Conservation (phyloP, 2,797 vertebrate species). For the Acanthiza pusilla region DNA sequence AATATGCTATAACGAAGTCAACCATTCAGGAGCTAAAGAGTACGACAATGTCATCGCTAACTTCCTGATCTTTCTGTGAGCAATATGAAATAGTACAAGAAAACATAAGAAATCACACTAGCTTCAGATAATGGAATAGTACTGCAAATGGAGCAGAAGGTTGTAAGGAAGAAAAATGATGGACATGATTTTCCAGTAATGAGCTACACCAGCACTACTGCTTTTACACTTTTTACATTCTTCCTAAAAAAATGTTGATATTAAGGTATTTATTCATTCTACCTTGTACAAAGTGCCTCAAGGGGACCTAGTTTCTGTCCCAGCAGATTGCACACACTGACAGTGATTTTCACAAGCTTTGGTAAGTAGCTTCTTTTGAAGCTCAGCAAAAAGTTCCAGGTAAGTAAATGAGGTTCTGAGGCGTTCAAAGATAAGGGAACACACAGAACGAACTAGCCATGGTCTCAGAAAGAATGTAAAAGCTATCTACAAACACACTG, state of each 20-base stretch:
- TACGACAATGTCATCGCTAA: not conserved
- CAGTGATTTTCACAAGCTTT: not conserved
- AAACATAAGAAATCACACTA: not conserved
- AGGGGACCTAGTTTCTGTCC: not conserved
- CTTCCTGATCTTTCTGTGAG: not conserved
- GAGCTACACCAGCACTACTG: not conserved
- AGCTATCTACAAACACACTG: not conserved
- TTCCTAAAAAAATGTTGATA: not conserved
- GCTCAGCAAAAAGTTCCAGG: not conserved
- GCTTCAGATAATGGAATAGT: not conserved
- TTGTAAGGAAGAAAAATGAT: not conserved
- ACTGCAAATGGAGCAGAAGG: not conserved
- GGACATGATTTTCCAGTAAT: not conserved
- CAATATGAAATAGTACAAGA: not conserved
- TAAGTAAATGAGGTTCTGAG: not conserved
- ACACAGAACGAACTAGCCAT: not conserved
- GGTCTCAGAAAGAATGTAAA: not conserved
- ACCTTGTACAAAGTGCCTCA: not conserved
- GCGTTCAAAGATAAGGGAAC: not conserved
- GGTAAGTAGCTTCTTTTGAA: not conserved
- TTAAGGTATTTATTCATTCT: not conserved
- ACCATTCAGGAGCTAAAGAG: not conserved
- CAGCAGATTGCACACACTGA: not conserved
- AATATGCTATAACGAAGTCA: not conserved
- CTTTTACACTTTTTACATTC: not conserved